phyloP scores from a whole-genome alignment of 2,113 vertebrate genomes.

The Egretta garzetta region DNA sequence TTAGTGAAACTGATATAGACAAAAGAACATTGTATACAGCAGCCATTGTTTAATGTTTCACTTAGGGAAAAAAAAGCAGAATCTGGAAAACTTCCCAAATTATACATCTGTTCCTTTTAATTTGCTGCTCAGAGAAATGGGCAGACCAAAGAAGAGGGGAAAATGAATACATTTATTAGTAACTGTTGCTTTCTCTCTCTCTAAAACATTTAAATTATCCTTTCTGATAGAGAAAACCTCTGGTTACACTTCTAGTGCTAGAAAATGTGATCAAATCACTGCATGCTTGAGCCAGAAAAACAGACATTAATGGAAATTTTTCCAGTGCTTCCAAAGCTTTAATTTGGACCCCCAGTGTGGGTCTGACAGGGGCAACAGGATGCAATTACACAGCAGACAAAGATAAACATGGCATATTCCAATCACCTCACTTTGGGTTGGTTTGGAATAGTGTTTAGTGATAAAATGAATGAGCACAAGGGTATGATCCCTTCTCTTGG shows the following conservation, averaged over 20 bases:
- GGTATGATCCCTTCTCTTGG: background rate
- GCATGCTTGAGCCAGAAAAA: background rate
- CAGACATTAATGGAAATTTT: background rate
- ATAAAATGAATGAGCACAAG: background rate
- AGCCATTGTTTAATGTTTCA: background rate
- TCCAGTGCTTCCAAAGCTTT: background rate
- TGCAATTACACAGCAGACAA: background rate
- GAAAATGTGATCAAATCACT: background rate
- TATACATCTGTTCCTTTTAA: slow-evolving; percentile 27
- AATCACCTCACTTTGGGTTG: fast-evolving
- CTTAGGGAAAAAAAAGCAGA: background rate
- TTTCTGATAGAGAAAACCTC: background rate
- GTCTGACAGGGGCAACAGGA: background rate
- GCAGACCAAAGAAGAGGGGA: background rate
- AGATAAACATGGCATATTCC: background rate
- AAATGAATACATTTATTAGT: background rate
- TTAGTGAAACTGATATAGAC: background rate
- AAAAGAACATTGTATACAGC: background rate
- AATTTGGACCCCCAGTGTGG: background rate
- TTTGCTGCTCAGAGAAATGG: background rate
- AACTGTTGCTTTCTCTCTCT: background rate
- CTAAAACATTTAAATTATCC: background rate
- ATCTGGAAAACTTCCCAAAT: slow-evolving; percentile 6
- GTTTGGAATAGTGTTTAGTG: background rate
- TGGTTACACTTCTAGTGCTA: background rate